phyloP scores from a whole-genome alignment of 2,888 invertebrate genomes.

The Dicyrtomina minuta region DNA sequence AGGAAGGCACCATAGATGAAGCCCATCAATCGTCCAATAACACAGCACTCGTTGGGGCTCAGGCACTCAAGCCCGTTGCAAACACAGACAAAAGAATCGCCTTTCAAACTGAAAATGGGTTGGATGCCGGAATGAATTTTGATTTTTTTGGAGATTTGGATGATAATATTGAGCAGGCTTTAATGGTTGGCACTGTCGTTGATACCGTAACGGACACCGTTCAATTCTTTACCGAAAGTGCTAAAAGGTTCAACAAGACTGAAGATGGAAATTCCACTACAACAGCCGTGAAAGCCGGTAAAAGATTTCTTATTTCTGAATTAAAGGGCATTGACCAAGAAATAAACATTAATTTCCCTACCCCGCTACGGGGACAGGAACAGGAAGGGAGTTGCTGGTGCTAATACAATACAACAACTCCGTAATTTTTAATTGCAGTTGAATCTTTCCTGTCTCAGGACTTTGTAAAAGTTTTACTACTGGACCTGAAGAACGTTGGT shows the following conservation, averaged over 20 bases:
- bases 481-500: neutral
- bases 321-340: too few relatives aligned
- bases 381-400: too few relatives aligned
- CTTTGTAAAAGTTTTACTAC: neutral
- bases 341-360: too few relatives aligned
- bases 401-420: too few relatives aligned
- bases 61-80: too few relatives aligned
- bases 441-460: neutral
- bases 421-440: neutral
- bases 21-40: neutral
- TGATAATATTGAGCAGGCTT: neutral
- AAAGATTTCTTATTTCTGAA: too few relatives aligned
- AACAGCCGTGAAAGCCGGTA: too few relatives aligned
- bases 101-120: neutral
- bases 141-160: slow-evolving; percentile 12
- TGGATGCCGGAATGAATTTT: neutral
- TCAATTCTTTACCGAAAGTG: neutral
- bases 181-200: neutral
- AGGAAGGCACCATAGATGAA: neutral
- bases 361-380: too few relatives aligned
- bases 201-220: neutral
- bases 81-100: neutral
- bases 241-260: neutral
- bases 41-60: neutral
- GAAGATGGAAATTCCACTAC: neutral